Conservation (phyloP, 2,888 invertebrate genomes). For the Parnassius smintheus region DNA sequence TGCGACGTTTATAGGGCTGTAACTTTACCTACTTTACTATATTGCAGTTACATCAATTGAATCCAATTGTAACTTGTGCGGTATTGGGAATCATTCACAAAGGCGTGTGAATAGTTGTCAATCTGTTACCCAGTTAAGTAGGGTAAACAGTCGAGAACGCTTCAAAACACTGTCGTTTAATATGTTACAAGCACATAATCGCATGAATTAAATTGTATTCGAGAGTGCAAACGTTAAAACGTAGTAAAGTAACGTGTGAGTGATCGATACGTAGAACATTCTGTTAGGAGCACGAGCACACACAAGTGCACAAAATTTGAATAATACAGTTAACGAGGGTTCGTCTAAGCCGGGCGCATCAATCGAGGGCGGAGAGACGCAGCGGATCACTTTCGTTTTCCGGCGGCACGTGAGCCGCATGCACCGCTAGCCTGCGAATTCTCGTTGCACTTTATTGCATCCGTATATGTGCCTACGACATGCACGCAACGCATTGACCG, state of each 20-base stretch:
- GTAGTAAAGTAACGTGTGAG: conserved; percentile 35
- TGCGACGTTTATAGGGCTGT: too few relatives aligned
- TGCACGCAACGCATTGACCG: conserved; percentile 78
- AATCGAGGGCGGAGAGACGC: conserved; percentile 73
- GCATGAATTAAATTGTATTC: conserved; percentile 42
- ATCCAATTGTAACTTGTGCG: not conserved
- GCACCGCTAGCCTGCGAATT: conserved; percentile 69
- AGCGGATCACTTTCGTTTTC: conserved; percentile 78
- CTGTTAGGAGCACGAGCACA: conserved; percentile 42
- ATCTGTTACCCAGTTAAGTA: conserved; percentile 19
- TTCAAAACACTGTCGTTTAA: conserved; percentile 26
- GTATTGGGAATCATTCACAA: not conserved
- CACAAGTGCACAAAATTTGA: conserved; percentile 58
- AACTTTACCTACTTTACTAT: too few relatives aligned
- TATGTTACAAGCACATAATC: conserved; percentile 27
- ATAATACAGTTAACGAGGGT: conserved; percentile 72
- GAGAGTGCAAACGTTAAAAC: conserved; percentile 40
- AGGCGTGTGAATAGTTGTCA: conserved; percentile 7
- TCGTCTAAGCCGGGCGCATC: conserved; percentile 68
- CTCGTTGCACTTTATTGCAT: conserved; percentile 75
- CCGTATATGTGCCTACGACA: conserved; percentile 78
- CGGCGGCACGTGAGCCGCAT: conserved; percentile 70
- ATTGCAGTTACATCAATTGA: conserved; percentile 2
- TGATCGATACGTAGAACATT: conserved; percentile 53
- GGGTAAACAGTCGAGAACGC: conserved; percentile 26